Evolutionary conservation across 64 coral and sea anemone species (phyloP), one percentile per base, ranked within the genome.

Genomic region (Pocillopora damicornis): DNA sequence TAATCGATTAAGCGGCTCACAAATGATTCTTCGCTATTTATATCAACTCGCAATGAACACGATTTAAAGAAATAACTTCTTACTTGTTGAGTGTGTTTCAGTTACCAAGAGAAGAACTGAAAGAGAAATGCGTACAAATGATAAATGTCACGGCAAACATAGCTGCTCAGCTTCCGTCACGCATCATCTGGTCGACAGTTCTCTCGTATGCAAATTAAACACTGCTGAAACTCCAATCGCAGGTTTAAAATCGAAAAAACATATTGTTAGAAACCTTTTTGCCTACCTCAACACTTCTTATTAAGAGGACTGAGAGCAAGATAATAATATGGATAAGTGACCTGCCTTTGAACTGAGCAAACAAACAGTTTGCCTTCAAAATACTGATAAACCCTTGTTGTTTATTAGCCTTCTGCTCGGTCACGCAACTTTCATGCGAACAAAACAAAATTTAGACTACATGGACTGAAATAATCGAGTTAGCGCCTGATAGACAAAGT

Each of bases 91-190:
- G 56, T 20, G 13, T 1, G 60, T 58, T 23, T 79, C 58, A 79
- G 56, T 25, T 13, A 20, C 59, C 77, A 79, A 79, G 20, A 79
- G 30, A 60, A 79, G 77, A 23, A 79, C 77, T 79, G 14, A 60
- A 79, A 79, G 26, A 12, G 77, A 20, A 23, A 60, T 60, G 59
- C 59, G 56, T 36, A 77, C 9, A 77, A 77, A 18, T 25, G 12
- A 13, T n/a, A 61, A 58, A 13, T 11, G 77, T 12, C 77, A 79
- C 57, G 10, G 26, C 10, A 58, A 22, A 51, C 2, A 51, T 51
- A 7, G 42, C 42, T 4, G 42, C 5, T 25, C 20, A 71, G 6
- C 25, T 30, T 78, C 30, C 15, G 77, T 79, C 77, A 79, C 77
- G 77, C 58, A 79, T 58, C 77, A 60, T 17, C 38, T 79, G 77